Base-by-base conservation (phyloP, 2,113 vertebrate species). In the Octodon degus region DNA sequence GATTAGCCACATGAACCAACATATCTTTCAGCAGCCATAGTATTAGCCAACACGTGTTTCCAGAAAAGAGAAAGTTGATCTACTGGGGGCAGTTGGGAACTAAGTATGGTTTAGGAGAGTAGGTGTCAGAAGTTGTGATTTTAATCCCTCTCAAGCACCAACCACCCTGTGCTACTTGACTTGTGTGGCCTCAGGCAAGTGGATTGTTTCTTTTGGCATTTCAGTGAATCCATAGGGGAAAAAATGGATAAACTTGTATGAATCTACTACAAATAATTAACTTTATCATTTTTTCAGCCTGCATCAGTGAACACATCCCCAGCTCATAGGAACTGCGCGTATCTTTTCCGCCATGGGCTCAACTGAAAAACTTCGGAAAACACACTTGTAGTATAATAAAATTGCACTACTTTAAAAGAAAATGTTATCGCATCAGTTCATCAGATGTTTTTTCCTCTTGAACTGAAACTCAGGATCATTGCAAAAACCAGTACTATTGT, bases 1-100 rank as follows among this genome's bases (percentile, higher is more conserved):
- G 87, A 95, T 96, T 95, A 96, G 86, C 90, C 93, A 96, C n/a
- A 93, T 74, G 93, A 97, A 90, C 91, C 96, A 76, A 96, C 80
- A 20, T 70, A 92, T 97, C 96, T 97, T 96, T 97, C 96, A 97
- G 43, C 93, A 96, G 85, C 58, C 70, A 92, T 22, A 94, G 34
- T 72, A 89, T 97, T 93, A 96, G 50, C 53, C 89, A 93, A 88
- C 94, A 97, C 1, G 30, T 97, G 62, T 91, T 97, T 97, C 68
- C 86, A 92, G 91, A 93, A 86, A 96, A 12, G 70, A 47, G 85
- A 97, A 97, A 95, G 90, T 77, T 97, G 94, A 97, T 97, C 96
- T 97, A 82, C 55, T 79, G n/a, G 43, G 92, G 84, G n/a, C 43
- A 53, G 9, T 97, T 80, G 55, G 83, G 84, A 93, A 87, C 4